A percentile compares a stretch with the other conserved stretches of the same genome.
Conservation (phyloP, 2,113 vertebrate species). For the Carettochelys insculpta region DNA sequence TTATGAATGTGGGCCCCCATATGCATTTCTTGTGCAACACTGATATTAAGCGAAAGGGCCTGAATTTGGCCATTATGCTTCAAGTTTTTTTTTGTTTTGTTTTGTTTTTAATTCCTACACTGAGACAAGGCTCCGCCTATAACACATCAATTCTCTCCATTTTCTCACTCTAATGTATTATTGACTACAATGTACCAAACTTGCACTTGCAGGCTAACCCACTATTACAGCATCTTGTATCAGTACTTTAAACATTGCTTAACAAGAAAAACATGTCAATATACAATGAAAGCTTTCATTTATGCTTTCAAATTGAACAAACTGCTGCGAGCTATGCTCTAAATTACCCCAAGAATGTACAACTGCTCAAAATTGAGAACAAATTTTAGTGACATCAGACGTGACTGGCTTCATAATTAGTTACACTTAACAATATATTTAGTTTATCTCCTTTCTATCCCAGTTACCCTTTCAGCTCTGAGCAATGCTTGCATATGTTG, state of each 20-base stretch:
- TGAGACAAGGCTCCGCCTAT: neutral
- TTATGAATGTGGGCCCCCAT: neutral
- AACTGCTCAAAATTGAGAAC: constrained; percentile 74
- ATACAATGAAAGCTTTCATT: constrained; percentile 84
- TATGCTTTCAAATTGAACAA: constrained; percentile 82
- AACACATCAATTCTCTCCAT: constrained; percentile 38
- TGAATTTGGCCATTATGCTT: neutral
- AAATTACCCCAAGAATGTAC: constrained; percentile 87
- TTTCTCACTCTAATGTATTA: constrained; percentile 61
- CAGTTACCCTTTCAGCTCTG: constrained; percentile 71
- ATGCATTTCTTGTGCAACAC: neutral
- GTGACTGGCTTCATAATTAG: constrained; percentile 78
- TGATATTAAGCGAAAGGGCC: neutral
- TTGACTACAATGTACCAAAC: constrained; percentile 78
- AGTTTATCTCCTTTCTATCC: constrained; percentile 76
- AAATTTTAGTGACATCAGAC: constrained; percentile 72
- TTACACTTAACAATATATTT: constrained; percentile 79
- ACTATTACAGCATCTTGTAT: constrained; percentile 85
- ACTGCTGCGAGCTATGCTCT: constrained; percentile 78
- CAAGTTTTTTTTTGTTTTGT: neutral
- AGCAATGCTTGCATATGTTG: constrained; percentile 74
- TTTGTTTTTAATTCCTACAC: too few relatives aligned
- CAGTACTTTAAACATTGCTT: constrained; percentile 86
- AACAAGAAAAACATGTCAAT: constrained; percentile 88
- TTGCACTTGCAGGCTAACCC: constrained; percentile 78